phyloP scores from a whole-genome alignment of 2,888 invertebrate species.

The Odontothrips loti region DNA sequence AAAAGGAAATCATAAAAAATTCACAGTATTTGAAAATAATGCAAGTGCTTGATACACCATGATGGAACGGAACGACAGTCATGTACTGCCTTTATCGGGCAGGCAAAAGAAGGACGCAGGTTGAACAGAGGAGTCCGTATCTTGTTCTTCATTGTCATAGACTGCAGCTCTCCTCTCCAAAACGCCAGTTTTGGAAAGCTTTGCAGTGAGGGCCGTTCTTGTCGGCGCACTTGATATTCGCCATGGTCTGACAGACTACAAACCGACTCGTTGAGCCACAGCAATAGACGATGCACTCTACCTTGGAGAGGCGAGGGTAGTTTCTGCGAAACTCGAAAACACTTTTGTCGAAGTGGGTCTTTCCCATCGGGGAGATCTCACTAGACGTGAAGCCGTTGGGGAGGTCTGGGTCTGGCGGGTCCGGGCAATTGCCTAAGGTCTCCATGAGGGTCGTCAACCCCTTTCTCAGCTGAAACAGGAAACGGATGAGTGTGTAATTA shows the following conservation, averaged over 20 bases:
- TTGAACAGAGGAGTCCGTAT: not conserved
- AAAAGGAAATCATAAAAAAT: not conserved
- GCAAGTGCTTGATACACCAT: not conserved
- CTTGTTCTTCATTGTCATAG: not conserved
- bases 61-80: no score
- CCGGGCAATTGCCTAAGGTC: not conserved
- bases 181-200: not conserved
- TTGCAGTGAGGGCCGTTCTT: conserved; percentile 1
- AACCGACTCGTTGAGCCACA: no score
- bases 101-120: not conserved
- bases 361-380: not conserved
- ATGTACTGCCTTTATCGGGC: not conserved
- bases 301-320: not conserved
- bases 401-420: not conserved
- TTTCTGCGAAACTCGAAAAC: not conserved
- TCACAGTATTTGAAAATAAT: not conserved
- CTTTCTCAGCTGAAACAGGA: no score
- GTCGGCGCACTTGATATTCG: not conserved
- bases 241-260: not conserved
- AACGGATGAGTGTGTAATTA: no score
- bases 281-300: not conserved
- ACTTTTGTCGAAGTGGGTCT: not conserved
- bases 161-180: not conserved
- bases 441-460: not conserved
- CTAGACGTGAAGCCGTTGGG: not conserved